Evolutionary conservation across 2,797 vertebrate species (phyloP).

Genomic region (Darevskia nairensis): DNA sequence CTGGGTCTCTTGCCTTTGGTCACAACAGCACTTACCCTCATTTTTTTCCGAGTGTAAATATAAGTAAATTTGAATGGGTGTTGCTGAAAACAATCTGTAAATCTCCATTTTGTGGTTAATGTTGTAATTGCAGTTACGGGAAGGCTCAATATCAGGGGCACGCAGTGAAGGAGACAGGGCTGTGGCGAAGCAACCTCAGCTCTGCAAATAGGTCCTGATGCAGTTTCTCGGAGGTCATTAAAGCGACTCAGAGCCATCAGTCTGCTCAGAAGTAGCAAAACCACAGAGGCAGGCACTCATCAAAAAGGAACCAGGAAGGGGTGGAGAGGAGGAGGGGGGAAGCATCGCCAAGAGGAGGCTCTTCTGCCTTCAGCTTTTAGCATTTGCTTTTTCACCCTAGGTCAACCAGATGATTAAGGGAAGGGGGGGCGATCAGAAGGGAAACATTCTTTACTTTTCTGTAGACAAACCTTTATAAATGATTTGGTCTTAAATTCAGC

Average conservation of each 20-base stretch:
- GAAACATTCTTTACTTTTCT: constrained; percentile 71
- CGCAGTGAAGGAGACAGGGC: constrained; percentile 88
- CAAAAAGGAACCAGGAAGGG: constrained; percentile 63
- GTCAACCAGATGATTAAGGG: constrained; percentile 80
- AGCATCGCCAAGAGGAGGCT: not conserved
- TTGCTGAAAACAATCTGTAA: constrained; percentile 95
- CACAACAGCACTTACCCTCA: constrained; percentile 99
- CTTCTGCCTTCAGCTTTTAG: constrained; percentile 60
- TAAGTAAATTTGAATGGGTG: constrained; percentile 99
- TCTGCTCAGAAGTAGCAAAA: constrained; percentile 81
- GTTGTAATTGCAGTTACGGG: constrained; percentile 98
- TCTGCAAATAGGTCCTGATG: constrained; percentile 82
- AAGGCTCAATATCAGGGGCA: constrained; percentile 99
- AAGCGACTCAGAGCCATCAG: constrained; percentile 72
- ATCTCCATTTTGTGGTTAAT: constrained; percentile 96
- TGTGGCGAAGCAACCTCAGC: constrained; percentile 92
- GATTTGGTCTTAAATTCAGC: constrained; percentile 26
- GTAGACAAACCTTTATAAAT: constrained; percentile 74
- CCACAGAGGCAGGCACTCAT: constrained; percentile 79
- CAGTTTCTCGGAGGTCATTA: constrained; percentile 85
- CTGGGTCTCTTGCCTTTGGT: constrained; percentile 95
- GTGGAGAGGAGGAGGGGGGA: constrained; percentile 56
- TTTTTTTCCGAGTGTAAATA: constrained; percentile 99
- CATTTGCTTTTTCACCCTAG: constrained; percentile 62
- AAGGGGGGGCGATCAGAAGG: constrained; percentile 61